phyloP scores from a whole-genome alignment of 2,888 invertebrate genomes.

The Deilephila porcellus region DNA sequence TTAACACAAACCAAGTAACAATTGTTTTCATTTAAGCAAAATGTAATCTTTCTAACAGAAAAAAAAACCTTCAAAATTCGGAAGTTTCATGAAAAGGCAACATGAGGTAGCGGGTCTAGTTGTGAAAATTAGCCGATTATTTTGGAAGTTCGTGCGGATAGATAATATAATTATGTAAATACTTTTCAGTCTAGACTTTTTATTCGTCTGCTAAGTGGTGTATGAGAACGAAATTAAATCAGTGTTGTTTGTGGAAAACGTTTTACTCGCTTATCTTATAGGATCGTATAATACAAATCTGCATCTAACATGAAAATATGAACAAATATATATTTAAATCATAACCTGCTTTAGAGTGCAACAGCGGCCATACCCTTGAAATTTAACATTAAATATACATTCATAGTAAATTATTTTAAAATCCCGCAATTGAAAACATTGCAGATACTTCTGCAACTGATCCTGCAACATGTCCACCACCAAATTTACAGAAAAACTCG shows the following conservation, averaged over 20 bases:
- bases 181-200: constrained; percentile 6
- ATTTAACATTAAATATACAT: no score
- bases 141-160: not conserved
- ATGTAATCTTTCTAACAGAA: not conserved
- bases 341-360: no score
- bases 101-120: not conserved
- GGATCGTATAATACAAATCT: no score
- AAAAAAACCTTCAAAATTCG: not conserved
- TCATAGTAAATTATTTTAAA: no score
- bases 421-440: no score
- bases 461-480: no score
- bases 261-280: no score
- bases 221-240: not conserved
- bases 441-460: no score
- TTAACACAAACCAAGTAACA: not conserved
- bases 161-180: constrained; percentile 22
- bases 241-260: not conserved
- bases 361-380: no score
- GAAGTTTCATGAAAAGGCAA: not conserved
- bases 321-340: no score
- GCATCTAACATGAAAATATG: no score
- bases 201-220: not conserved
- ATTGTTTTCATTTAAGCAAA: constrained; percentile 8
- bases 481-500: no score
- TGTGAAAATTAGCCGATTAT: constrained; percentile 3